phyloP scores from a whole-genome alignment of 2,113 vertebrate species.

The Sterrhoptilus dennistouni region DNA sequence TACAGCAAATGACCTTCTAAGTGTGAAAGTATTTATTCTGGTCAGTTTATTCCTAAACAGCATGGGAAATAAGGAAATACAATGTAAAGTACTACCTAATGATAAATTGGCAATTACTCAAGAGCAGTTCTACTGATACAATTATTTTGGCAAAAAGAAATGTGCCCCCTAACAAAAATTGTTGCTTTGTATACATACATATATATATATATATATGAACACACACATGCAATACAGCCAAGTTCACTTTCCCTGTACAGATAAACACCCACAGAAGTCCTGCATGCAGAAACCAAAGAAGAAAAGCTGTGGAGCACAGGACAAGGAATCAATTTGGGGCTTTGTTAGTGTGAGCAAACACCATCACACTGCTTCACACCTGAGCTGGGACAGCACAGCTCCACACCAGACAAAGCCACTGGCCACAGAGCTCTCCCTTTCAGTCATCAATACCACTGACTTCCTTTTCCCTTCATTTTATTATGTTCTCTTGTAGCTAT shows the following conservation, averaged over 20 bases:
- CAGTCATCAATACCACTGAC: neutral
- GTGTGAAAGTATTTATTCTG: neutral
- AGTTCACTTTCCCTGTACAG: neutral
- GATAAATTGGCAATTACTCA: neutral
- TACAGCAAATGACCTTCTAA: neutral
- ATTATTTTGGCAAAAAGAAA: neutral
- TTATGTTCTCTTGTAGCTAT: neutral
- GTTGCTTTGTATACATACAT: neutral
- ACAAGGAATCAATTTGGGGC: fast-evolving
- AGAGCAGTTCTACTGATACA: neutral
- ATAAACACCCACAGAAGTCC: neutral
- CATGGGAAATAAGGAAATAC: neutral
- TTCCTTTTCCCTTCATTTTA: neutral
- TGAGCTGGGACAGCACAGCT: neutral
- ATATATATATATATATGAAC: neutral
- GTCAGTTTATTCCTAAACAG: neutral
- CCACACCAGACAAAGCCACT: neutral
- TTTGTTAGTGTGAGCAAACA: neutral
- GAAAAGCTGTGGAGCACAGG: neutral
- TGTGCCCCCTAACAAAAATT: neutral
- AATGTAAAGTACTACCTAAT: neutral
- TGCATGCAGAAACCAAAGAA: neutral
- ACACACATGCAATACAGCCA: neutral
- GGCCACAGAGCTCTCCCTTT: neutral
- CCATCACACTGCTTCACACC: neutral